Base-by-base conservation (phyloP, 2,797 vertebrate genomes). In the Enteromius argenteus region DNA sequence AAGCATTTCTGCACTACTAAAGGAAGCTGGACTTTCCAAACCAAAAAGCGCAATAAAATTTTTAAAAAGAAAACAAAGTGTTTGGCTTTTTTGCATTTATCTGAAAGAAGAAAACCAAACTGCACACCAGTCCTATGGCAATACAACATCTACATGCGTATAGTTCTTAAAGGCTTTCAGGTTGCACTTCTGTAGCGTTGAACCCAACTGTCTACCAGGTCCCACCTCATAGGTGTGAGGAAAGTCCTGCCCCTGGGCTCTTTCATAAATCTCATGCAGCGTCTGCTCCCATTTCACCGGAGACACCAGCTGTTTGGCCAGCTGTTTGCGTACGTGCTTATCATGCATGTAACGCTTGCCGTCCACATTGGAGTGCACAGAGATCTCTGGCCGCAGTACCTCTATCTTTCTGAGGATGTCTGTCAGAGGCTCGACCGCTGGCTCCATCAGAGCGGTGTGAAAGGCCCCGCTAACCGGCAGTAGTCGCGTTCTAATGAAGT, bases 211-310 rank as follows among this genome's bases (percentile, higher is more conserved):
- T 72, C 80, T 94, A 5, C 98, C 97, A 0, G 98, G 97, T 2
- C 98, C 98, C 17, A 97, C 93, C 90, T 99, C 98, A 0, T 96
- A 98, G 0, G 97, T 98, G 21, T 88, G 84, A 15, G 98, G 98
- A 90, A 99, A 99, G 0, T 78, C 91, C 3, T 85, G 88, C 2
- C 98, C 97, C 83, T 93, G 95, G 21, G 8, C 91, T 88, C 98
- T 91, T 88, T 97, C 91, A 0, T 97, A 99, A 4, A 99, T 91
- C 85, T 95, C 90, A 2, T 98, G 98, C 92, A 99, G 95, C 0
- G 94, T 97, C 92, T 99, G 98, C 85, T 99, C 98, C 98, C 98
- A 99, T 86, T 95, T 94, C 64, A 99, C 98, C 0, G 98, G 97
- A 0, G 94, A 96, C 51, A 96, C 94, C 89, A 99, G 90, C 92